Percentiles rank a stretch among this genome's conserved stretches.
These are phyloP conservation scores for Nothoprocta pentlandii DNA, from an alignment of 2,113 vertebrate species.

Conservation along the genomic window DNA sequence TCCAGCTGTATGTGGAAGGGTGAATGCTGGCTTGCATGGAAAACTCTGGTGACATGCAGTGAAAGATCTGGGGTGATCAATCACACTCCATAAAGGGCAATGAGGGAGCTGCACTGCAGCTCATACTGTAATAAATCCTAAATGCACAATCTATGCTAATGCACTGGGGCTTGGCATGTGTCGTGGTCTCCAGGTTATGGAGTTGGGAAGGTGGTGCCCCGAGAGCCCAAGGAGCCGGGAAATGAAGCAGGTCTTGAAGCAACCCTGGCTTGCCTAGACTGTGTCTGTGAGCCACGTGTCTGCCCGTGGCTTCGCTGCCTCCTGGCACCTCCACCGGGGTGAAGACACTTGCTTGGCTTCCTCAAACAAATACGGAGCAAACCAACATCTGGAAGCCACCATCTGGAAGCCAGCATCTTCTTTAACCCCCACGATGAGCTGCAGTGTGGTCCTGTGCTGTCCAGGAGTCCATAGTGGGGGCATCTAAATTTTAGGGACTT, in stretches of 20 bases:
- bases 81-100: background rate
- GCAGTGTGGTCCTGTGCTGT: background rate
- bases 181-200: background rate
- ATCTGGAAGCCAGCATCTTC: background rate
- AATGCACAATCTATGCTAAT: background rate
- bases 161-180: background rate
- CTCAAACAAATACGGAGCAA: no score
- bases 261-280: background rate
- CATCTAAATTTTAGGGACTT: background rate
- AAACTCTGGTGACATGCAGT: background rate
- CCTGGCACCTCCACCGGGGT: no score
- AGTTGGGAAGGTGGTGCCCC: background rate
- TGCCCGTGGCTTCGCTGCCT: background rate
- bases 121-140: background rate
- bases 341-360: no score
- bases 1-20: background rate
- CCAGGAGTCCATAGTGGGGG: background rate
- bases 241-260: background rate
- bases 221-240: background rate
- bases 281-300: background rate
- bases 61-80: background rate
- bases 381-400: no score
- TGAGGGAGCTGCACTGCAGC: accelerated
- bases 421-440: background rate
- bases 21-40: background rate